These are phyloP conservation scores for Crambe crambe DNA, from an alignment of 37 sponge, comb jelly and placozoan species.

Conservation along the genomic window DNA sequence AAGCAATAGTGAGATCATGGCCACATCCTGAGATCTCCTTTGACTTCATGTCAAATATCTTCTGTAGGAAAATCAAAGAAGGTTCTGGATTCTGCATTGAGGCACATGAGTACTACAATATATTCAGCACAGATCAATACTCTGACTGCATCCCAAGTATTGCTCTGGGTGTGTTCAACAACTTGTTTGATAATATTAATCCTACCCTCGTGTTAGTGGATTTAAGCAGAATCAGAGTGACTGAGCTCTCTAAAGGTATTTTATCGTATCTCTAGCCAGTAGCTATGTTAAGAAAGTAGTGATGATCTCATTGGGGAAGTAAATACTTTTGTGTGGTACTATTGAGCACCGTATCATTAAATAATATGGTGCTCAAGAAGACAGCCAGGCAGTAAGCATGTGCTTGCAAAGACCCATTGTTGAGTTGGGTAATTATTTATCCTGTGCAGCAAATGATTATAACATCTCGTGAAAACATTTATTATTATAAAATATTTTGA, in stretches of 20 bases:
- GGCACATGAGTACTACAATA: constrained; percentile 7
- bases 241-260: background rate
- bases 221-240: background rate
- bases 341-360: too few species aligned
- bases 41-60: background rate
- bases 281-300: too few species aligned
- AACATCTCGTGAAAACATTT: background rate
- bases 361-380: too few species aligned
- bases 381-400: too few species aligned
- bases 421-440: too few species aligned
- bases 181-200: background rate
- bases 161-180: constrained; percentile 7
- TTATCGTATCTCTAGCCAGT: background rate
- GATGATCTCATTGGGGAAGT: too few species aligned
- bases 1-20: background rate
- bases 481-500: background rate
- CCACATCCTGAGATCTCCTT: constrained; percentile 11
- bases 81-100: background rate
- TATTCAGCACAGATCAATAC: background rate
- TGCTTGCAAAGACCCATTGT: too few species aligned
- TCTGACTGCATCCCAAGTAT: background rate
- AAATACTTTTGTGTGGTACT: too few species aligned
- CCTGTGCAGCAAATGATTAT: too few species aligned
- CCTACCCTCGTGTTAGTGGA: background rate
- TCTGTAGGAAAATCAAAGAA: background rate